These are phyloP conservation scores for Eurytoma adleriae DNA, from an alignment of 2,888 invertebrate genomes.

Conservation along the genomic window DNA sequence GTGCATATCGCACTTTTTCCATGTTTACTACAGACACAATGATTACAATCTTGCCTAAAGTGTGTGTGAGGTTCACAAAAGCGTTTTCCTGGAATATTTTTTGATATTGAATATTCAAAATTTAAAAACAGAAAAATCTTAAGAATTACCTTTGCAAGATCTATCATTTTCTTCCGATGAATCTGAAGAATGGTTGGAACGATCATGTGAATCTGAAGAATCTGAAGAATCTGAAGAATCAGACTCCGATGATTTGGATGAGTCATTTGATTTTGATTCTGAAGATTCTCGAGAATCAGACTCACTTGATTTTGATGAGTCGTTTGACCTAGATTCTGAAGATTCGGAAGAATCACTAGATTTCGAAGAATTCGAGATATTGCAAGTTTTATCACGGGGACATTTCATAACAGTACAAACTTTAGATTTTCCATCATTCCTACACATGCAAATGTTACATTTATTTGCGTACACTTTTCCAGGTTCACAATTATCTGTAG, in stretches of 20 bases:
- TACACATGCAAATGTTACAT: conserved; percentile 79
- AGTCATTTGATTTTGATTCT: no score
- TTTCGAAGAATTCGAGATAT: background rate
- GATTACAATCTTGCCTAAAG: conserved; percentile 77
- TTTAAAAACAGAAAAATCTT: no score
- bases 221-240: background rate
- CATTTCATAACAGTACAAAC: conserved; percentile 74
- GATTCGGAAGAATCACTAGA: conserved; percentile 12
- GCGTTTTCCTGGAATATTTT: no score
- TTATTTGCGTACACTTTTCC: conserved; percentile 77
- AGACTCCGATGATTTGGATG: conserved; percentile 7
- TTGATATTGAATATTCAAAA: no score
- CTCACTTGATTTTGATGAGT: no score
- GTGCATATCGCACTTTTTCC: background rate
- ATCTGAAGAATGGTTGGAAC: background rate
- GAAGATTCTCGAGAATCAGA: no score
- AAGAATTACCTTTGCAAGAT: background rate
- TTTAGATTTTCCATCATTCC: conserved; percentile 75
- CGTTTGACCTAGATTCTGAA: background rate
- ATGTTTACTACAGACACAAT: conserved; percentile 77
- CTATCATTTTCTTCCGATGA: background rate
- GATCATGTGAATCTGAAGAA: conserved; percentile 12
- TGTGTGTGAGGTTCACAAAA: conserved; percentile 74
- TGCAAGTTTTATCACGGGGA: no score
- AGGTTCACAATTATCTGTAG: conserved; percentile 64